Percentiles rank a stretch among this genome's conserved stretches.
Conservation (phyloP, 1,140 invertebrate species). For the Trypoxylus dichotomus region DNA sequence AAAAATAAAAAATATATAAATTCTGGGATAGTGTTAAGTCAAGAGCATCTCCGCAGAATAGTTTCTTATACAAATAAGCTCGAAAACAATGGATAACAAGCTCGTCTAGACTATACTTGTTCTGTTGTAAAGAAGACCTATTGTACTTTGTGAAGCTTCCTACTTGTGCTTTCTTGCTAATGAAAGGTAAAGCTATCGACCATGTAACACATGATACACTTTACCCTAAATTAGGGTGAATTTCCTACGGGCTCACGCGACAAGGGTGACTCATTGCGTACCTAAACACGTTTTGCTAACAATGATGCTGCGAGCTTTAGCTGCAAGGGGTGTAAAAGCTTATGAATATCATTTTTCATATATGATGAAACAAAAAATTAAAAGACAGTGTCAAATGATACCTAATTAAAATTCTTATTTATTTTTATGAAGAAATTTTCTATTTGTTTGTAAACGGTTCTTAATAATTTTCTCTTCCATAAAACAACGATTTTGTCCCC, state of each 20-base stretch:
- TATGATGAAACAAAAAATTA: neutral
- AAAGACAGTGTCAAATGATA: no score
- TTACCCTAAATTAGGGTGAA: constrained; percentile 4
- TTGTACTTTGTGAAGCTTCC: constrained; percentile 19
- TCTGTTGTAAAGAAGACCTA: neutral
- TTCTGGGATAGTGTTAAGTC: no score
- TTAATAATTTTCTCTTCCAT: no score
- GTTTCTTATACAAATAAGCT: neutral
- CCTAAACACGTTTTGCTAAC: neutral
- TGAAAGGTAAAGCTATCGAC: constrained; percentile 23
- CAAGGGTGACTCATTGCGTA: constrained; percentile 16
- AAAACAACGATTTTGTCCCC: no score
- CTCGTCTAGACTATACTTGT: neutral
- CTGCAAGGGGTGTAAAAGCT: neutral
- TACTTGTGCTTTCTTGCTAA: constrained; percentile 14
- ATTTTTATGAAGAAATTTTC: no score
- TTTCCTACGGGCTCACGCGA: constrained; percentile 22
- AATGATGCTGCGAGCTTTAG: neutral
- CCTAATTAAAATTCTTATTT: no score
- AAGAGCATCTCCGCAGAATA: no score
- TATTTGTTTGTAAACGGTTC: no score
- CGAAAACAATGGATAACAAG: neutral
- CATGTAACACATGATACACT: constrained; percentile 13
- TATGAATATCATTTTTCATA: neutral
- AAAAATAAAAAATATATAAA: no score